phyloP scores from a whole-genome alignment of 1,140 invertebrate species.

The Xylocopa sonorina region DNA sequence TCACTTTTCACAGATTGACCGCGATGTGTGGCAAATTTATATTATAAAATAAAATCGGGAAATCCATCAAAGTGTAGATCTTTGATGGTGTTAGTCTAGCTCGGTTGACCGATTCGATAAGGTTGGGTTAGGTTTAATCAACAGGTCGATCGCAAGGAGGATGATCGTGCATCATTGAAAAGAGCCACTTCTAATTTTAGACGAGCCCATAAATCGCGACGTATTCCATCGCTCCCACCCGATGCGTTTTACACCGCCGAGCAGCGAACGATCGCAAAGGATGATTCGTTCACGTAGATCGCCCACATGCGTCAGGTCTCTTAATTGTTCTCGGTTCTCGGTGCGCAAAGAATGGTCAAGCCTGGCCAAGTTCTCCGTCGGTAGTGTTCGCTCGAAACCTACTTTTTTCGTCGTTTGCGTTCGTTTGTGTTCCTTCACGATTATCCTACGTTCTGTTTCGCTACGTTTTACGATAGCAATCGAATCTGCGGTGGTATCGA shows the following conservation, averaged over 20 bases:
- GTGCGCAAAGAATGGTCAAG: conserved; percentile 59
- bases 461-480: not conserved
- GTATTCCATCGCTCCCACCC: conserved; percentile 32
- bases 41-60: too few relatives aligned
- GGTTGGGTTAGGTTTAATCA: conserved; percentile 22
- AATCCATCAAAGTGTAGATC: not conserved
- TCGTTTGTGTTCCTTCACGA: too few relatives aligned
- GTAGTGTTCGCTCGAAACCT: conserved; percentile 1
- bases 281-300: conserved; percentile 54
- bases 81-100: not conserved
- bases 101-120: not conserved
- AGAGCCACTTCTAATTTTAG: not conserved
- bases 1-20: too few relatives aligned
- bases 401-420: not conserved
- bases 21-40: too few relatives aligned
- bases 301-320: conserved; percentile 61
- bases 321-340: conserved; percentile 57
- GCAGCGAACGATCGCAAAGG: conserved; percentile 21
- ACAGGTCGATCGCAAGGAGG: not conserved
- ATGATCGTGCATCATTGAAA: not conserved
- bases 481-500: too few relatives aligned
- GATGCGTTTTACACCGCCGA: conserved; percentile 13
- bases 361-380: conserved; percentile 25
- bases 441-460: not conserved
- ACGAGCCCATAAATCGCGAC: conserved; percentile 15